Conservation (phyloP, 2,113 vertebrate species). For the Laterallus jamaicensis region DNA sequence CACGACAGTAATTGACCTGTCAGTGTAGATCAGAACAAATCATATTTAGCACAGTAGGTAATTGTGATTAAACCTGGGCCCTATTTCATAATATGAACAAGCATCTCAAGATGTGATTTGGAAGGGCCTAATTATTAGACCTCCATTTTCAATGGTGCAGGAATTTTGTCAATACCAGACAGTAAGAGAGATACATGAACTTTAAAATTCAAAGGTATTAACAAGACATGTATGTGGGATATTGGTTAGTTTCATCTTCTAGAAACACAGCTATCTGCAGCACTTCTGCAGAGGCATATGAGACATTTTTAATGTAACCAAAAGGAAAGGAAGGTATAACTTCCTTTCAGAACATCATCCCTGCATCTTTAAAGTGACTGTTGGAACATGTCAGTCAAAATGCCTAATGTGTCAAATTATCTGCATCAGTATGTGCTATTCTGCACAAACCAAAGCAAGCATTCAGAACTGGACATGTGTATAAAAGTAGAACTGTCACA, state of each 20-base stretch:
- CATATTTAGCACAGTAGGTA: not conserved
- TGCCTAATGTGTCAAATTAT: not conserved
- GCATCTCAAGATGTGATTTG: not conserved
- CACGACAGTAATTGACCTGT: not conserved
- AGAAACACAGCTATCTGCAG: not conserved
- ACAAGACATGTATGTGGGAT: not conserved
- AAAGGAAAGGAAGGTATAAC: not conserved
- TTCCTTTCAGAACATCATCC: not conserved
- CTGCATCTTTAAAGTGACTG: not conserved
- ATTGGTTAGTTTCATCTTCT: not conserved
- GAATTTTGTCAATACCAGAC: not conserved
- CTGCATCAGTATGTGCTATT: not conserved
- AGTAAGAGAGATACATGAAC: not conserved
- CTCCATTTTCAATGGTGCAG: not conserved
- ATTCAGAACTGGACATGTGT: not conserved
- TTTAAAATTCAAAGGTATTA: not conserved
- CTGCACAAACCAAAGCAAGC: not conserved
- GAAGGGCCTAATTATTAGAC: not conserved
- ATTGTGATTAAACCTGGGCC: not conserved
- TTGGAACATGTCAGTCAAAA: not conserved
- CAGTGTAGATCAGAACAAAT: slow-evolving; percentile 5
- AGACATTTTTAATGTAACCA: not conserved
- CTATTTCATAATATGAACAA: not conserved
- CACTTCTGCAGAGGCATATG: not conserved
- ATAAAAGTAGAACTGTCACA: not conserved